Conservation (phyloP, 2,113 vertebrate genomes). For the Octodon degus region DNA sequence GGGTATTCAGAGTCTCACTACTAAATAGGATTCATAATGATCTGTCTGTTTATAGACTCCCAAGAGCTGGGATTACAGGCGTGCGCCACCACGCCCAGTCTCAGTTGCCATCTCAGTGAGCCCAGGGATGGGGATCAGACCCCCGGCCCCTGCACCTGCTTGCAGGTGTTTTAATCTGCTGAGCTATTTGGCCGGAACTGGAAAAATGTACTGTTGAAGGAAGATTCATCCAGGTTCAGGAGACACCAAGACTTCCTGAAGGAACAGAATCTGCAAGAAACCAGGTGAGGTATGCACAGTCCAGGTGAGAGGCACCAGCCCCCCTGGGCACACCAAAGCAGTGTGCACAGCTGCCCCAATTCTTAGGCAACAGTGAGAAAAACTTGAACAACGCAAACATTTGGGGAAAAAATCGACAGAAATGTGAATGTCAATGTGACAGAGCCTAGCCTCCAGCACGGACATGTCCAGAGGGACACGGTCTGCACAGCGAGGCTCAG, state of each 20-base stretch:
- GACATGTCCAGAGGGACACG: background rate
- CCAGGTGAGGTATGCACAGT: background rate
- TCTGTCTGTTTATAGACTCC: no score
- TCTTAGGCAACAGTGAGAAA: background rate
- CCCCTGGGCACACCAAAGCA: background rate
- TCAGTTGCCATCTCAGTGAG: no score
- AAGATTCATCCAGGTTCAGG: background rate
- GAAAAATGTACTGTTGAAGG: accelerated
- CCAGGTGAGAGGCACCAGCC: background rate
- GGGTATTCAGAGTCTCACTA: no score
- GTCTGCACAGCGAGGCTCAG: background rate
- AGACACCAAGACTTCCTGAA: background rate
- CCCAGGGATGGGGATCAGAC: no score
- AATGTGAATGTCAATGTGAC: background rate
- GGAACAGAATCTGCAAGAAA: background rate
- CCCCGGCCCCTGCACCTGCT: no score
- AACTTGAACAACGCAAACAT: background rate
- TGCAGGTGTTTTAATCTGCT: no score
- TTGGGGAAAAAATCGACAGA: background rate
- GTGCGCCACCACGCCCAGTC: no score
- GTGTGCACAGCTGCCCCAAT: background rate
- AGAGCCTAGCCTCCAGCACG: background rate
- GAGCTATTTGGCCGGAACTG: no score
- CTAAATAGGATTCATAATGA: no score
- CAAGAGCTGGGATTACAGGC: no score